Conservation (phyloP, 1,140 invertebrate species). For the Macrotrachela quadricornifera region DNA sequence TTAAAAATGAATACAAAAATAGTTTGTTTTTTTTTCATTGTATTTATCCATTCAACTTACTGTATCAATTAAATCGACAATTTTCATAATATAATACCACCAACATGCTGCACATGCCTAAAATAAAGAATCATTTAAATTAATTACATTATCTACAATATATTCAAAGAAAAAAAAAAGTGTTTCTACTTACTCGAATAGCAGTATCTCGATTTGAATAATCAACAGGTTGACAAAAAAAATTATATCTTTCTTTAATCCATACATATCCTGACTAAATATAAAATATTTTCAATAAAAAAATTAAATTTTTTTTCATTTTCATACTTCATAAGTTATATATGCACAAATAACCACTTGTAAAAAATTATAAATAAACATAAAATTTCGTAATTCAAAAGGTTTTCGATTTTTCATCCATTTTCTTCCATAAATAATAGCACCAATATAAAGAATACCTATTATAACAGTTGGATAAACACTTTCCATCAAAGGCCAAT, state of each 20-base stretch:
- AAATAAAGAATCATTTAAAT: constrained; percentile 5
- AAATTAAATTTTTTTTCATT: background rate
- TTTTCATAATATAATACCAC: constrained; percentile 14
- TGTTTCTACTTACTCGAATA: constrained; percentile 2
- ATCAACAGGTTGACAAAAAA: constrained; percentile 17
- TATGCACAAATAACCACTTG: constrained; percentile 18
- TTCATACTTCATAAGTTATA: constrained; percentile 17
- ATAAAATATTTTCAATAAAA: background rate
- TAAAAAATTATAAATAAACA: constrained; percentile 22
- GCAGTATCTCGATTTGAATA: constrained; percentile 11
- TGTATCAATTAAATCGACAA: constrained; percentile 13
- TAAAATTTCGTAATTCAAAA: constrained; percentile 16
- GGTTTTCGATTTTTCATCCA: constrained; percentile 19
- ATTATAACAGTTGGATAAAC: constrained; percentile 24
- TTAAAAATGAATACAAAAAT: background rate
- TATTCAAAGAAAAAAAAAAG: background rate
- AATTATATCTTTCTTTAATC: constrained; percentile 15
- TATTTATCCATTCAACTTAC: constrained; percentile 3
- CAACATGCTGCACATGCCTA: constrained; percentile 6
- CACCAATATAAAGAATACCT: constrained; percentile 8
- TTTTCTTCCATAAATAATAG: constrained; percentile 14
- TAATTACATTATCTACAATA: background rate
- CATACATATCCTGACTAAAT: constrained; percentile 8
- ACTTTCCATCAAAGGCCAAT: constrained; percentile 31
- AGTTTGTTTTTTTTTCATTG: background rate